These are phyloP conservation scores for Ophraella communa DNA, from an alignment of 2,888 invertebrate genomes.

Conservation along the genomic window DNA sequence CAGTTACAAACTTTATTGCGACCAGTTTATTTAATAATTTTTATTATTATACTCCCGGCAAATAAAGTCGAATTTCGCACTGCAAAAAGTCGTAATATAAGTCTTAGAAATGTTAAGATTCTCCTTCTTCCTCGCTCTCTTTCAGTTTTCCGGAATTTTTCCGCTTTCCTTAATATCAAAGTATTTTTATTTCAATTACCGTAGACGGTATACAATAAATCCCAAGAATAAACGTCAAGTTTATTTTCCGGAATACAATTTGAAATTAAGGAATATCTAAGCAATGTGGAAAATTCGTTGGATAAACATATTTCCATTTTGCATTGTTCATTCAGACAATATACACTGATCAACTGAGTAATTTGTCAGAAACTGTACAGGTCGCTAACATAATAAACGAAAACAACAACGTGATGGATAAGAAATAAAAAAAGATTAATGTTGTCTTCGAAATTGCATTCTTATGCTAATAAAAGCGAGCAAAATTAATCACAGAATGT, in stretches of 20 bases:
- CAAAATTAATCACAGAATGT: too few relatives aligned
- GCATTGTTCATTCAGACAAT: conserved; percentile 35
- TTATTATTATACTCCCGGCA: too few relatives aligned
- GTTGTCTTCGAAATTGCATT: not conserved
- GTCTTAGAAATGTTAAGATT: not conserved
- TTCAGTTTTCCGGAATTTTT: conserved; percentile 25
- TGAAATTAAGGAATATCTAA: conserved; percentile 39
- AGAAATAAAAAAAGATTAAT: not conserved
- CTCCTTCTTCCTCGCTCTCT: conserved; percentile 24
- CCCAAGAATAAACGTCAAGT: conserved; percentile 41
- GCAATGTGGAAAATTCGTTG: conserved; percentile 35
- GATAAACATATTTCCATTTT: conserved; percentile 37
- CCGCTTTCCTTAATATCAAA: conserved; percentile 39
- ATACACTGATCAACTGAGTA: conserved; percentile 28
- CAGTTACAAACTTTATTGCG: too few relatives aligned
- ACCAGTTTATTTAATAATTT: too few relatives aligned
- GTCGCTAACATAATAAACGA: not conserved
- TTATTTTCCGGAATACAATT: conserved; percentile 38
- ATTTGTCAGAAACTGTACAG: conserved; percentile 13
- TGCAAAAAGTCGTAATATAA: too few relatives aligned
- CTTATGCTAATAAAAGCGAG: too few relatives aligned
- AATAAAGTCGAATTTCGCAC: too few relatives aligned
- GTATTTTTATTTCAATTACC: conserved; percentile 46
- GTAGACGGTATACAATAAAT: conserved; percentile 42
- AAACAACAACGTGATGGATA: not conserved